Evolutionary conservation across 2,797 vertebrate genomes (phyloP).

Genomic region (Glossophaga mutica): DNA sequence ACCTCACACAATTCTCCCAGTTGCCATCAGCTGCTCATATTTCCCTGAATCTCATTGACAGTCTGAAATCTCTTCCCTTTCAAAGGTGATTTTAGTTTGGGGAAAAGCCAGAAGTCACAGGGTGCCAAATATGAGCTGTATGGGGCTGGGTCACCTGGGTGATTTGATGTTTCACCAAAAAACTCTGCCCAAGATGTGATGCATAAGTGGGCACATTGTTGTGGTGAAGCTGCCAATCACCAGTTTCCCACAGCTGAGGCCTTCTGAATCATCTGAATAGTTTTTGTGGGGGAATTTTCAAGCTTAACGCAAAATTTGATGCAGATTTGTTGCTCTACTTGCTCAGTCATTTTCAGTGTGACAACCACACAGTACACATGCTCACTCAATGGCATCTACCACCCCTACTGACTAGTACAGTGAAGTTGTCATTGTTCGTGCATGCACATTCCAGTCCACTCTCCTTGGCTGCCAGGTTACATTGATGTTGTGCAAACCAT

Average conservation of each 20-base stretch:
- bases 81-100: not conserved
- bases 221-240: not conserved
- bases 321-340: not conserved
- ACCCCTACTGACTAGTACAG: not conserved
- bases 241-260: not conserved
- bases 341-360: not conserved
- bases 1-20: not conserved
- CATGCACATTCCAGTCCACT: not conserved
- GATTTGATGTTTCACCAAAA: not conserved
- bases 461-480: not conserved
- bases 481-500: not conserved
- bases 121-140: not conserved
- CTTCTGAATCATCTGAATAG: not conserved
- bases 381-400: not conserved
- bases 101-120: not conserved
- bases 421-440: not conserved
- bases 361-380: not conserved
- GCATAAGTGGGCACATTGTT: too few species aligned
- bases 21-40: not conserved
- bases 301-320: not conserved
- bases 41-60: not conserved
- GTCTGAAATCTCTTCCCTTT: not conserved
- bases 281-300: not conserved
- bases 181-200: too few species aligned
- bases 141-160: not conserved